Evolutionary conservation across 2,888 invertebrate genomes (phyloP).

Genomic region (Holacanthella duospinosa): DNA sequence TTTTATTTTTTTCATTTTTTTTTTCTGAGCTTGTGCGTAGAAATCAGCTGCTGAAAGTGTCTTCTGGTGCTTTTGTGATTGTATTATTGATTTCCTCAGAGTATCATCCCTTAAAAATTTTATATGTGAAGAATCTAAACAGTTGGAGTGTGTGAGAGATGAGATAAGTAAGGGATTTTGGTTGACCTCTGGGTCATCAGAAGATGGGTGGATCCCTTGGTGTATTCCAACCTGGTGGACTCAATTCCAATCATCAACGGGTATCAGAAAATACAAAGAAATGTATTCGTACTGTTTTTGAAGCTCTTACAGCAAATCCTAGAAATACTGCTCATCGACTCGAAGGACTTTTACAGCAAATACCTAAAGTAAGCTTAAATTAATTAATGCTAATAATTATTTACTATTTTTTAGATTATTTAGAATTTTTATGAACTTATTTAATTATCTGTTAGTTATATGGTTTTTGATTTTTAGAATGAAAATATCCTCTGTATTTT

Average conservation of each 20-base stretch:
- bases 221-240: constrained; percentile 22
- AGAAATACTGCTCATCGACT: constrained; percentile 54
- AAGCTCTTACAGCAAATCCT: constrained; percentile 56
- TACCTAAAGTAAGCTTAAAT: constrained; percentile 50
- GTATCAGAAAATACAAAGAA: constrained; percentile 48
- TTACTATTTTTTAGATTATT: too few relatives aligned
- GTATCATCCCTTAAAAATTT: too few relatives aligned
- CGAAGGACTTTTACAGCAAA: constrained; percentile 54
- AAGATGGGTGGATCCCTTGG: constrained; percentile 31
- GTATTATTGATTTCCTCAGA: background rate
- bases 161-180: background rate
- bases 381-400: background rate
- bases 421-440: too few relatives aligned
- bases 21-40: background rate
- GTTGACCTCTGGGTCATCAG: background rate
- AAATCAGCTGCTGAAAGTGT: background rate
- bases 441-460: too few relatives aligned
- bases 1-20: background rate
- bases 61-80: background rate
- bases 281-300: constrained; percentile 54
- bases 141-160: too few relatives aligned
- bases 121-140: too few relatives aligned
- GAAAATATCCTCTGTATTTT: constrained; percentile 57
- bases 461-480: constrained; percentile 50
- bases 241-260: constrained; percentile 23